Conservation (phyloP, 2,888 invertebrate genomes). For the Drosophila kambysellisi region DNA sequence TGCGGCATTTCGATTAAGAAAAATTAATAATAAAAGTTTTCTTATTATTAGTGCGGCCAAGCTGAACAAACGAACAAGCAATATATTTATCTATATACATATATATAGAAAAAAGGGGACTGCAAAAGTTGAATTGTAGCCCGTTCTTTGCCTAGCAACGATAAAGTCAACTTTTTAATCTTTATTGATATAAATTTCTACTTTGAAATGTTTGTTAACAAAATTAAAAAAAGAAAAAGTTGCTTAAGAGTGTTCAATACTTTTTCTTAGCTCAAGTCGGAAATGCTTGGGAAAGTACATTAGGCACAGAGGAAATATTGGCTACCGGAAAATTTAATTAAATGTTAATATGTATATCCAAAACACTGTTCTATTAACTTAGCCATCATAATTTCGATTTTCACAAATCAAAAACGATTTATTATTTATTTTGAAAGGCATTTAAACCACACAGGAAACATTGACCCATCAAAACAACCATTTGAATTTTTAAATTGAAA, state of each 20-base stretch:
- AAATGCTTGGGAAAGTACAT: neutral
- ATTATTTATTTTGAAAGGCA: neutral
- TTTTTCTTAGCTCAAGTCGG: neutral
- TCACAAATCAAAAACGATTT: neutral
- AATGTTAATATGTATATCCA: neutral
- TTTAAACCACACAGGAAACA: neutral
- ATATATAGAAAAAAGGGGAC: conserved; percentile 19
- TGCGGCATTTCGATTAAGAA: conserved; percentile 79
- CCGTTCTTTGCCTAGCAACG: conserved; percentile 9
- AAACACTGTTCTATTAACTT: neutral
- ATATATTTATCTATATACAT: conserved; percentile 14
- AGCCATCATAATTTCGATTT: neutral
- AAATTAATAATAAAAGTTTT: conserved; percentile 78
- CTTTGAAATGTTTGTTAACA: neutral
- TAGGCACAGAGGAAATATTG: neutral
- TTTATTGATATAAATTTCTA: conserved; percentile 11
- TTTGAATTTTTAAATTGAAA: neutral
- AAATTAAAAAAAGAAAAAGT: neutral
- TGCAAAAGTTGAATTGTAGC: conserved; percentile 38
- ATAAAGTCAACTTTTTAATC: conserved; percentile 11
- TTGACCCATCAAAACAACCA: neutral
- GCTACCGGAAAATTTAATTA: neutral
- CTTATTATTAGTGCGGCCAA: conserved; percentile 62
- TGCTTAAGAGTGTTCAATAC: neutral
- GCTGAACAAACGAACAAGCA: conserved; percentile 23